Evolutionary conservation across 2,888 invertebrate species (phyloP).

Genomic region (Agonopterix subpropinquella): DNA sequence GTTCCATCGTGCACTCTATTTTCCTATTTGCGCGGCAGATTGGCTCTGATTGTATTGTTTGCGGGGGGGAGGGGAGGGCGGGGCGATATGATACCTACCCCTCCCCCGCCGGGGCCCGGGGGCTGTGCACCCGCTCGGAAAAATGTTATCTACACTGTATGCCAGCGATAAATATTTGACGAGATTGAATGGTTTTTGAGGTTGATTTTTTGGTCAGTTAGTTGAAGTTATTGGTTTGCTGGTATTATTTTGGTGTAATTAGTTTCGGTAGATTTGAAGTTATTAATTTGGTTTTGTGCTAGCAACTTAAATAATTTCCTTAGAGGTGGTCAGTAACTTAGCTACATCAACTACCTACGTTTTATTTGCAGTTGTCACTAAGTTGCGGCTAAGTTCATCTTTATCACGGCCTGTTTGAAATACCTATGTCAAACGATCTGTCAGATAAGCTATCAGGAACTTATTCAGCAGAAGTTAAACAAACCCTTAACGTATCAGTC

Average conservation of each 20-base stretch:
- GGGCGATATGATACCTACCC: slow-evolving; percentile 39
- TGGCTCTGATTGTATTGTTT: slow-evolving; percentile 75
- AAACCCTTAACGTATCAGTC: too few species aligned
- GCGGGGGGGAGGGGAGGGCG: slow-evolving; percentile 24
- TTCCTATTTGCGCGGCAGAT: slow-evolving; percentile 75
- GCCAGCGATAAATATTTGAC: slow-evolving; percentile 64
- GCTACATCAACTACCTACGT: too few species aligned
- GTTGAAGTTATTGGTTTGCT: not conserved
- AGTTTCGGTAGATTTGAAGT: not conserved
- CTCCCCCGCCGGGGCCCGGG: slow-evolving; percentile 18
- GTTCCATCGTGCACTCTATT: slow-evolving; percentile 67
- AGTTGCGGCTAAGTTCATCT: too few species aligned
- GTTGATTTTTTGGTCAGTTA: not conserved
- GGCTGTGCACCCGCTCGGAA: slow-evolving; percentile 49
- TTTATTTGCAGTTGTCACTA: too few species aligned
- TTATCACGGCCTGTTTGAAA: too few species aligned
- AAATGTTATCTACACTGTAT: slow-evolving; percentile 60
- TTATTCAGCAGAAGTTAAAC: too few species aligned
- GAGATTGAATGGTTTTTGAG: slow-evolving; percentile 46
- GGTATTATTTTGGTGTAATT: not conserved
- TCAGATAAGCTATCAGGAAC: too few species aligned
- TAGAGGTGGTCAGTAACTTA: too few species aligned
- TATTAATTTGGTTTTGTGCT: not conserved
- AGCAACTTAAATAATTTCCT: too few species aligned
- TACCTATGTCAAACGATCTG: too few species aligned